Conservation (phyloP, 1,140 invertebrate genomes). For the Oppia nitens region DNA sequence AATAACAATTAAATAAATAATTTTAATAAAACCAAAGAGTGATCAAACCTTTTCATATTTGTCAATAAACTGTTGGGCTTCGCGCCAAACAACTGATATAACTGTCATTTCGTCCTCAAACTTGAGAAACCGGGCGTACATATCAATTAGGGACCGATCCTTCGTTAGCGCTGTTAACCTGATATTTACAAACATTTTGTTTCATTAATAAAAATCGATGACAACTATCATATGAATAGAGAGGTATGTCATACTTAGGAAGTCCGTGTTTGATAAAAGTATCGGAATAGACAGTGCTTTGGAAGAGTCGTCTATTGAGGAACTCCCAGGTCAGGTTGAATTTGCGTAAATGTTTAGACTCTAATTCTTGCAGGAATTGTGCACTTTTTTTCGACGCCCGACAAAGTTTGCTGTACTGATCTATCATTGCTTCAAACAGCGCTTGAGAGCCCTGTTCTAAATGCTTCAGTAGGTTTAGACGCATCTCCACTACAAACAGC, state of each 20-base stretch:
- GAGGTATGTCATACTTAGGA: slow-evolving; percentile 18
- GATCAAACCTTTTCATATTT: slow-evolving; percentile 33
- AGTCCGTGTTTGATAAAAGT: slow-evolving; percentile 41
- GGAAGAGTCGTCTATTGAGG: slow-evolving; percentile 45
- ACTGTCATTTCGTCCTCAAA: slow-evolving; percentile 46
- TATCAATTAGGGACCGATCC: slow-evolving; percentile 1
- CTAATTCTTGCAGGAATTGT: slow-evolving; percentile 37
- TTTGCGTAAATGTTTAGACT: slow-evolving; percentile 37
- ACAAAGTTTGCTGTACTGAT: slow-evolving; percentile 40
- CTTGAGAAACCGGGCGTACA: slow-evolving; percentile 25
- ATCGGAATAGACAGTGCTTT: slow-evolving; percentile 42
- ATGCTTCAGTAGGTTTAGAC: slow-evolving; percentile 39
- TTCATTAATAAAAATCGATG: not conserved
- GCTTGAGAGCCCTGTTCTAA: slow-evolving; percentile 32
- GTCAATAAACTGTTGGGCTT: slow-evolving; percentile 40
- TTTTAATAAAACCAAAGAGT: not conserved
- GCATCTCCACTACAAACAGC: slow-evolving; percentile 44
- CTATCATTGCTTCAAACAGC: slow-evolving; percentile 33
- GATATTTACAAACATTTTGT: not conserved
- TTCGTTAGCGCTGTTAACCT: not conserved
- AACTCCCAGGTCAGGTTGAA: slow-evolving; percentile 44
- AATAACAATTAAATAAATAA: not conserved
- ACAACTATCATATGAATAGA: not conserved
- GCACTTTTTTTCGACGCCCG: slow-evolving; percentile 36
- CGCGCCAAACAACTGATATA: slow-evolving; percentile 38